Base-by-base conservation (phyloP, 2,113 vertebrate genomes). In the Abramis brama region DNA sequence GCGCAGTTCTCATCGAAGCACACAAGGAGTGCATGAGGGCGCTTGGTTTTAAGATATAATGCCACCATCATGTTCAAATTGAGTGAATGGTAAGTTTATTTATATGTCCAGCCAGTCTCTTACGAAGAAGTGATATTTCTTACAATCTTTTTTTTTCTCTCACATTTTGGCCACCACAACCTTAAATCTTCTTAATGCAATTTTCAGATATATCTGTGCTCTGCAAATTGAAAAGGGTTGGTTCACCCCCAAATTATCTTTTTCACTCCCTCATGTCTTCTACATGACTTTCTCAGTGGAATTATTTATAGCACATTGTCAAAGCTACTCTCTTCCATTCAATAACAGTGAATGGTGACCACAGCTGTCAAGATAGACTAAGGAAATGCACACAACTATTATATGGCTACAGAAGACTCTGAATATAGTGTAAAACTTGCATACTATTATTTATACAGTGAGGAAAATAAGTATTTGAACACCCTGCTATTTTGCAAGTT, bases 11-110 rank as follows among this genome's bases (percentile, higher is more conserved):
- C 10, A 99, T 99, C 7, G 97, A 99, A 90, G 97, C 97, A n/a
- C 98, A 99, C 91, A 99, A 99, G 88, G 97, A 97, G 1, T 99
- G 98, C 88, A 98, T 99, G 98, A 96, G 96, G 93, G 96, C 97
- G 1, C 95, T 99, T 87, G 98, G 98, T 60, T 99, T 99, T 93
- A 99, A 98, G 91, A 94, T 99, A 80, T 99, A 93, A 96, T 43
- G 0, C 2, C 45, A 0, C 1, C 23, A 79, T 36, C 2, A 10
- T 9, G n/a, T 39, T 87, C 43, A 79, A 30, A 82, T 19, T 80
- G 64, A 88, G 79, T 90, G 83, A 59, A 71, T 74, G 79, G 87
- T 91, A 82, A 85, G 85, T 68, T 27, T 43, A 4, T 68, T 9
- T 77, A 23, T 19, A 15, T 74, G 39, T 8, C 10, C 21, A 45